Conservation (phyloP, 2,113 vertebrate species). For the Ovibos moschatus region DNA sequence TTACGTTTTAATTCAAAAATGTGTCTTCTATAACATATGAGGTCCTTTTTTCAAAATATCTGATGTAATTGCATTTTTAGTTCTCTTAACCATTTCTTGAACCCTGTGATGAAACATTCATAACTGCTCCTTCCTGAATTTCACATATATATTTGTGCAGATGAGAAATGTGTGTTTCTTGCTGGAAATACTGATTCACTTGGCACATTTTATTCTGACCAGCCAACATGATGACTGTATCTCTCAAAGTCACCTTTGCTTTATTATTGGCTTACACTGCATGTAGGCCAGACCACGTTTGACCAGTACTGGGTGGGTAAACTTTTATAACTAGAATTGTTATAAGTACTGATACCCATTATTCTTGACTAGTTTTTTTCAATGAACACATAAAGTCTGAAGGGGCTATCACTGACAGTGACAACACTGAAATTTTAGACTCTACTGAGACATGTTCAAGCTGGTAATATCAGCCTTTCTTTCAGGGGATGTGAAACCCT, state of each 20-base stretch:
- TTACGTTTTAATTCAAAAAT: not conserved
- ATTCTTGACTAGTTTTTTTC: not conserved
- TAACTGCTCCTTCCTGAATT: not conserved
- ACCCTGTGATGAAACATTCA: conserved; percentile 11
- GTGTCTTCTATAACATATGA: not conserved
- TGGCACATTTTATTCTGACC: not conserved
- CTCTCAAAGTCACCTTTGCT: not conserved
- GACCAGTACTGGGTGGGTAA: not conserved
- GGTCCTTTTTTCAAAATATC: not conserved
- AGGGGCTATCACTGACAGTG: not conserved
- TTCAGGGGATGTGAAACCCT: not conserved
- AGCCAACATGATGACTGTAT: not conserved
- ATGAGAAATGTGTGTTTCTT: not conserved
- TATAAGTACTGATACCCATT: no score
- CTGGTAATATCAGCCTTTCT: not conserved
- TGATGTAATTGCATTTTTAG: not conserved
- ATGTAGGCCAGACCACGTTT: not conserved
- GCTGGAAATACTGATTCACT: not conserved
- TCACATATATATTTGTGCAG: not conserved
- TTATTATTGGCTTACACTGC: not conserved
- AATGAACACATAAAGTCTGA: not conserved
- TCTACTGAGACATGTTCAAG: not conserved
- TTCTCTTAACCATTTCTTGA: not conserved
- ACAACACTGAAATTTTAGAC: not conserved
- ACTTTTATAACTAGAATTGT: not conserved